These are phyloP conservation scores for Ganaspis sp. DNA, from an alignment of 1,140 invertebrate genomes.

Conservation along the genomic window DNA sequence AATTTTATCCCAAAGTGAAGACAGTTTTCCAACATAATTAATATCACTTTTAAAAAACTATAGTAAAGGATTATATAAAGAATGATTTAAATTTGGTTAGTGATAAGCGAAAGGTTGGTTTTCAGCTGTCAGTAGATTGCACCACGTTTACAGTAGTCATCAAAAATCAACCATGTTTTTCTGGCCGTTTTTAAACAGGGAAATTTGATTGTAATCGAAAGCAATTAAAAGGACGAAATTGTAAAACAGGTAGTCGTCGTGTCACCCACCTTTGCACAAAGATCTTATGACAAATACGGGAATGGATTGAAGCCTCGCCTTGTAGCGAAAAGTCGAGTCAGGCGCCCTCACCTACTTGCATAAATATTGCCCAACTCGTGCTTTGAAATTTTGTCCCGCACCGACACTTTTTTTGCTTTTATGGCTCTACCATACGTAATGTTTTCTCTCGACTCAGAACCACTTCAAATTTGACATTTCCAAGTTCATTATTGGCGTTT, in stretches of 20 bases:
- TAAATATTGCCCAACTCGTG: background rate
- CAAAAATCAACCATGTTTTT: background rate
- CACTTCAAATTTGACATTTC: constrained; percentile 1
- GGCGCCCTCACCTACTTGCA: constrained; percentile 18
- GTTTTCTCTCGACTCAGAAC: constrained; percentile 18
- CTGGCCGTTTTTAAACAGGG: background rate
- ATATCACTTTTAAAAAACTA: background rate
- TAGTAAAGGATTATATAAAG: constrained; percentile 23
- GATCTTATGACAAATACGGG: constrained; percentile 55
- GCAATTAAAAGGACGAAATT: background rate
- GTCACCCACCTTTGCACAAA: constrained; percentile 54
- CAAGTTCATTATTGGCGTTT: constrained; percentile 35
- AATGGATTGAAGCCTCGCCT: constrained; percentile 58
- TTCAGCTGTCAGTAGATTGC: constrained; percentile 51
- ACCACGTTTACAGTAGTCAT: background rate
- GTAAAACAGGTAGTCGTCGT: constrained; percentile 35
- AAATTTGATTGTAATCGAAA: background rate
- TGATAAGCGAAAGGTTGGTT: constrained; percentile 47
- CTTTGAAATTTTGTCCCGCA: background rate
- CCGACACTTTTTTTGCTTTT: constrained; percentile 7
- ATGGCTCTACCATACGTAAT: constrained; percentile 17
- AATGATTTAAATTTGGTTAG: background rate
- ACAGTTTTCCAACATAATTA: background rate
- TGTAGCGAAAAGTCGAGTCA: constrained; percentile 41
- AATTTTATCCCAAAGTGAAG: background rate